Base-by-base conservation (phyloP, 1,140 invertebrate genomes). In the Manduca sexta region DNA sequence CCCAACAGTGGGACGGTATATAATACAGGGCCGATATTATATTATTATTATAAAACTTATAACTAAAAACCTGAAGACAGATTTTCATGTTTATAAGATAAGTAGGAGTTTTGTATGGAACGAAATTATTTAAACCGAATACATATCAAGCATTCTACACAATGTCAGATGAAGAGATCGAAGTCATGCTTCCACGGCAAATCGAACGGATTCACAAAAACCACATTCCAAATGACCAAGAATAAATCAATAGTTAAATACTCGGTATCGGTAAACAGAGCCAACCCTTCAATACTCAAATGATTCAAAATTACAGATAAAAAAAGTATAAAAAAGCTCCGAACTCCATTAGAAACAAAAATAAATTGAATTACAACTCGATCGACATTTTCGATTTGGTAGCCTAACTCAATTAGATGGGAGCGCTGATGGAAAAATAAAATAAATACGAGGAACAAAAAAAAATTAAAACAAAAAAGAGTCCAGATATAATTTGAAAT, bases 401-500 rank as follows among this genome's bases (percentile, higher is more conserved):
- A 66, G 68, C 78, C 82, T 85, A 85, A 85, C 79, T 77, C 79
- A 85, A 83, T 85, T 85, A 85, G 79, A 80, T 70, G 69, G 69
- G 62, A 65, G 64, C 70, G 73, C 74, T 75, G 82, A 85, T 85
- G 79, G 79, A 79, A 83, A 82, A 83, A 85, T 82, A 83, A 82
- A 82, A 84, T 81, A 83, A 83, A 84, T 82, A 82, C 77, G 69
- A 63, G 64, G 69, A 69, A 74, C 67, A 73, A 71, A 79, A 82
- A 78, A 76, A 83, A 81, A 72, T 70, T 74, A 79, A 82, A 82
- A 69, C 56, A 83, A 82, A 85, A 83, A 77, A 78, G 72, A 80
- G 76, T 82, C 76, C 74, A 85, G 82, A 85, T 85, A 85, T 85
- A 85, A 85, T 85, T 83, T 83, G 78, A 84, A 85, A 85, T 85